Conservation (phyloP, 2,113 vertebrate species). For the Oreochromis spilurus region DNA sequence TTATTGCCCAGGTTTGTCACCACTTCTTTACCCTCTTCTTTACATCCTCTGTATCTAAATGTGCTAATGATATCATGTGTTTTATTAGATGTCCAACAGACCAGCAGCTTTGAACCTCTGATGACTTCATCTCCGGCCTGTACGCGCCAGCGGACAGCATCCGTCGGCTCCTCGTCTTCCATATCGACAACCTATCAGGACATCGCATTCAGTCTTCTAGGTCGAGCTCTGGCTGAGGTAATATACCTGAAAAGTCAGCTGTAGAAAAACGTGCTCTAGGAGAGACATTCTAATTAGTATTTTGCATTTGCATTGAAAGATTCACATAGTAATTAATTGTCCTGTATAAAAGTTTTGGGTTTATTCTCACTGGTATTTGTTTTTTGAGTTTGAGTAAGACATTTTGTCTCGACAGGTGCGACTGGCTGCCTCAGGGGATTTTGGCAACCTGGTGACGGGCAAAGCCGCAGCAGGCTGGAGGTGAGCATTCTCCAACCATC, state of each 20-base stretch:
- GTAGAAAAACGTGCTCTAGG: background rate
- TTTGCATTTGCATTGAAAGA: background rate
- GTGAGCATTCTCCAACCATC: slow-evolving; percentile 66
- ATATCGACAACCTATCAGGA: slow-evolving; percentile 79
- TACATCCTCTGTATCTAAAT: background rate
- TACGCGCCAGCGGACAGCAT: slow-evolving; percentile 53
- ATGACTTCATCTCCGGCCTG: slow-evolving; percentile 48
- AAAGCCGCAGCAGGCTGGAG: slow-evolving; percentile 85
- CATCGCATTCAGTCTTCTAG: slow-evolving; percentile 78
- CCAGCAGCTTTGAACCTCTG: slow-evolving; percentile 40
- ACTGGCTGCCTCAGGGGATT: slow-evolving; percentile 81
- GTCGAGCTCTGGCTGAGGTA: slow-evolving; percentile 82
- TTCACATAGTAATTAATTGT: background rate
- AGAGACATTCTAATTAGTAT: background rate
- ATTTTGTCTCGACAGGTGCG: slow-evolving; percentile 75
- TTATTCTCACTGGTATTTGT: background rate
- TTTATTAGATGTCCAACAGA: slow-evolving; percentile 52
- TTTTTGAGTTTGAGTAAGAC: background rate
- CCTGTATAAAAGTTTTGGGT: background rate
- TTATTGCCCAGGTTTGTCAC: background rate
- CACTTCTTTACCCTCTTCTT: background rate
- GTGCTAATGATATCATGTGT: background rate
- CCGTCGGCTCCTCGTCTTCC: slow-evolving; percentile 70
- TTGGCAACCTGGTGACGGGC: slow-evolving; percentile 78
- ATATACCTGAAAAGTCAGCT: background rate